Base-by-base conservation (phyloP, 2,797 vertebrate genomes). In the Argentina silus region DNA sequence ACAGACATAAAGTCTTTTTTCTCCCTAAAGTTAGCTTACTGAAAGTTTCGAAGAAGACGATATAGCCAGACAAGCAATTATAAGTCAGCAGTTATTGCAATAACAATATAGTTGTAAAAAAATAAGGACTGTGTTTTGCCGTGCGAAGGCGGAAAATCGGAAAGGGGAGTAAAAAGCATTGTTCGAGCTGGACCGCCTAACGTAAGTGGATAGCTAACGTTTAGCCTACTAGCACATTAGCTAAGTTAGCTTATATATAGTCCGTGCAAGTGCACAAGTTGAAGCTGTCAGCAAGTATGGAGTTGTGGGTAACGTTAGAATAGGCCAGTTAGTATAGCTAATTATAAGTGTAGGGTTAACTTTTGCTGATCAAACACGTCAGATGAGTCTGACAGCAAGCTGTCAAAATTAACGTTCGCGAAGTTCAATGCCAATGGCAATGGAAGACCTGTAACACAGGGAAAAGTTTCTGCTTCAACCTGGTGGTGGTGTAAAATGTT, bases 121-220 rank as follows among this genome's bases (percentile, higher is more conserved):
- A 67, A 36, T 27, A 67, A 11, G 3, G 14, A 51, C 7, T 23
- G 44, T 23, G 1, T 23, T 51, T 67, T 67, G 2, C 19, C 21
- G 27, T 64, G 1, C n/a, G 56, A 77, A 80, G 44, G 27, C 59
- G 44, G 77, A 80, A 44, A 78, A 67, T 72, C 76, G 67, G 78
- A 79, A 21, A 77, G 47, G 61, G 83, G 10, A 77, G 81, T 62
- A n/a, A 14, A 77, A 64, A 69, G 78, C 83, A 67, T 87, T 89
- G 87, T 92, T 89, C 91, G 90, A 91, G 68, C 91, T 93, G 92
- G 91, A 92, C 86, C 91, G 86, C 56, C 81, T 84, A 90, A 91
- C 86, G 91, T 93, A 91, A 92, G 90, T 92, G 42, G 36, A 42
- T 14, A n/a, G 50, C 23, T 14, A 51, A 17, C n/a, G 36, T 19